phyloP scores from a whole-genome alignment of 1,140 invertebrate species.

The Bombus terrestris region DNA sequence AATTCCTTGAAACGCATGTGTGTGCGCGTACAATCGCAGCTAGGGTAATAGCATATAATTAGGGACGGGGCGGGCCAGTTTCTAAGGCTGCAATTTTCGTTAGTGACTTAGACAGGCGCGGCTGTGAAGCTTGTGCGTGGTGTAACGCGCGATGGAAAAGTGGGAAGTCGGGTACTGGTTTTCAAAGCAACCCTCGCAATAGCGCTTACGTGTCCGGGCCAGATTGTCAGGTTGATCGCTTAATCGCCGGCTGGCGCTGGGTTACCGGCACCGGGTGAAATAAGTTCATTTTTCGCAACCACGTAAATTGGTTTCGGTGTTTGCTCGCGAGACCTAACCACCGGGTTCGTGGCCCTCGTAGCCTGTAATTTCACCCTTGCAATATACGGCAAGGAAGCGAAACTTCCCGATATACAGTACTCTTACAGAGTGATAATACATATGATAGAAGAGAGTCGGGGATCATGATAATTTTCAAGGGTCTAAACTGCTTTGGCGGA shows the following conservation, averaged over 20 bases:
- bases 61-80: slow-evolving; percentile 43
- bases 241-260: slow-evolving; percentile 48
- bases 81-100: slow-evolving; percentile 69
- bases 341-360: background rate
- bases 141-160: slow-evolving; percentile 15
- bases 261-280: slow-evolving; percentile 39
- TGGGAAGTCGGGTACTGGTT: background rate
- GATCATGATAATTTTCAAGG: slow-evolving; percentile 35
- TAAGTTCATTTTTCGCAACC: slow-evolving; percentile 56
- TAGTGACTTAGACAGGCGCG: slow-evolving; percentile 53
- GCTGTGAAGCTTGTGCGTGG: slow-evolving; percentile 1
- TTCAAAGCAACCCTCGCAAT: slow-evolving; percentile 22
- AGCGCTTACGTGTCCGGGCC: slow-evolving; percentile 29
- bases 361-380: slow-evolving; percentile 36
- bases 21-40: slow-evolving; percentile 1
- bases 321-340: slow-evolving; percentile 28
- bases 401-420: background rate
- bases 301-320: slow-evolving; percentile 49
- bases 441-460: slow-evolving; percentile 10
- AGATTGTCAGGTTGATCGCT: slow-evolving; percentile 60
- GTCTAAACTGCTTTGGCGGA: background rate
- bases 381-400: background rate
- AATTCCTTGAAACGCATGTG: background rate
- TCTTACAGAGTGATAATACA: slow-evolving; percentile 36
- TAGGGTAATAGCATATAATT: slow-evolving; percentile 70